Evolutionary conservation across 1,140 invertebrate species (phyloP), one percentile per base, ranked within the genome.

Genomic region (Hyposmocoma kahamanoa): DNA sequence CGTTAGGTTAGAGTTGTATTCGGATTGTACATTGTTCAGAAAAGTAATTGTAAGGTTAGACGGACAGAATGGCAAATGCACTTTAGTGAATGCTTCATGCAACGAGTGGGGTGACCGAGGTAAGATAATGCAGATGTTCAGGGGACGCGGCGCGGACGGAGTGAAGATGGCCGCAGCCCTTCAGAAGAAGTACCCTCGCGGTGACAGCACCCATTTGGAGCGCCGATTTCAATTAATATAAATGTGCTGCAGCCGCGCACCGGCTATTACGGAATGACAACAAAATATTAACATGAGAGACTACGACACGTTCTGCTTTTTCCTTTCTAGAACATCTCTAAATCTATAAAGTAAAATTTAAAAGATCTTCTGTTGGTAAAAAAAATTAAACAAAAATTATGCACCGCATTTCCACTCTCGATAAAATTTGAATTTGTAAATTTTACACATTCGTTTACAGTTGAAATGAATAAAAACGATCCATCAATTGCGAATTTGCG

Each of bases 111-210:
- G 22, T 18, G 67, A 47, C 34, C 57, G 52, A 84, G 77, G 80
- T 84, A 79, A 81, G 77, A 80, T 78, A 83, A 75, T 83, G 71
- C 76, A 83, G 76, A 79, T 80, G 67, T 80, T 70, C 53, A n/a
- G n/a, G 39, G 57, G 42, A 63, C 76, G 68, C 53, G 39, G 58
- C 42, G 56, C n/a, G 62, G 67, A 58, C 59, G 47, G 13, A 36
- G 10, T 30, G 13, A 36, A 61, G 56, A 50, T 66, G 50, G 48
- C n/a, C 48, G 56, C 21, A 39, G 62, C 67, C 70, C 66, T 64
- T 65, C 56, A 56, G 42, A 56, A 50, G 57, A 36, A n/a, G 38
- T 2, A 50, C 55, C 65, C 52, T 51, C 53, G 58, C 60, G 75
- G 79, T 79, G 77, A 78, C 73, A 65, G 59, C 57, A 61, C 72